Percentiles rank a stretch among this genome's conserved stretches.
phyloP scores from a whole-genome alignment of 2,113 vertebrate species.

The Corynorhinus townsendii region DNA sequence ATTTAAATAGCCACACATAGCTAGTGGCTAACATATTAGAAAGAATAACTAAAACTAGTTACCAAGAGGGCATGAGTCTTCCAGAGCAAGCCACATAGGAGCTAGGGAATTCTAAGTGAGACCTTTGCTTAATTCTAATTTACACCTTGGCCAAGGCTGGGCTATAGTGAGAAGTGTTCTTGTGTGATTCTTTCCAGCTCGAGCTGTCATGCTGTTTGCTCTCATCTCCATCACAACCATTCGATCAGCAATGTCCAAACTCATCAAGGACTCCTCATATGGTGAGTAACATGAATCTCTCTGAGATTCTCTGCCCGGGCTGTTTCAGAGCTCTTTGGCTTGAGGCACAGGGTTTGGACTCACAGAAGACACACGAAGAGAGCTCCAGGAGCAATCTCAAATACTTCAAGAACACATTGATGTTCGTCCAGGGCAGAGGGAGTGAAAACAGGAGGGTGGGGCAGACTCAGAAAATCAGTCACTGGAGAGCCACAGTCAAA shows the following conservation, averaged over 20 bases:
- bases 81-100: neutral
- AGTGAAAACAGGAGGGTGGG: neutral
- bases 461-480: neutral
- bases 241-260: constrained; percentile 92
- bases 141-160: neutral
- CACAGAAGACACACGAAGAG: neutral
- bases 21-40: neutral
- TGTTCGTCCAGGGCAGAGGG: neutral
- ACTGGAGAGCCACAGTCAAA: neutral
- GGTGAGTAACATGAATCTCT: constrained; percentile 82
- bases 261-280: constrained; percentile 86
- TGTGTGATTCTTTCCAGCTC: constrained; percentile 82
- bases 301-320: neutral
- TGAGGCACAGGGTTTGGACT: neutral
- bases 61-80: neutral
- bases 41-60: neutral
- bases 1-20: neutral
- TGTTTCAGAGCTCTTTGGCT: neutral
- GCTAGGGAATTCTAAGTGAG: neutral
- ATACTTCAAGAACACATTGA: neutral
- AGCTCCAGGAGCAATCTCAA: neutral
- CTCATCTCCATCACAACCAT: constrained; percentile 94
- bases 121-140: neutral
- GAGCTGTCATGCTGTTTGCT: constrained; percentile 88
- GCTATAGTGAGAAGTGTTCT: neutral